Evolutionary conservation across 2,113 vertebrate species (phyloP), one percentile per base, ranked within the genome.

Genomic region (Ciconia stormi): DNA sequence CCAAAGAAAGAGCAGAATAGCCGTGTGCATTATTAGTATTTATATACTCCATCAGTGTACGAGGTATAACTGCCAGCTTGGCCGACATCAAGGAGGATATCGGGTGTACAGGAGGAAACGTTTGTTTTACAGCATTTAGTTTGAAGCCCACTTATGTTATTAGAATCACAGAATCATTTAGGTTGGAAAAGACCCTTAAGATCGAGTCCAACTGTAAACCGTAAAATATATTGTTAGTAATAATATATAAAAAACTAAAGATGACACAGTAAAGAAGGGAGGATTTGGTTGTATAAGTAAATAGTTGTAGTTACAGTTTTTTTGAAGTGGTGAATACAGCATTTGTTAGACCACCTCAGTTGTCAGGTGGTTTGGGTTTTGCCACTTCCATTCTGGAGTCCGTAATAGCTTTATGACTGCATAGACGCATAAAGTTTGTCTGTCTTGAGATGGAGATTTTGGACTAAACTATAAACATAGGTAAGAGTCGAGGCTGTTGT

Each of bases 371-470:
- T 46, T 76, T 78, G 30, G 36, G 14, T 82, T 56, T 84, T 82
- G 26, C 25, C 47, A 13, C 21, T 82, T 84, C 16, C 7, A 2
- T 38, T 70, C 47, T 5, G 26, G 67, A 65, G 67, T 40, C 36
- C 27, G 2, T 5, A 26, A 6, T 10, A 34, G 16, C 14, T 82
- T 12, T 40, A 18, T 42, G 58, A 40, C 29, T 72, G 13, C 32
- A 11, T 0, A 16, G 65, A 15, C 2, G 3, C 11, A 4, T 2
- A 6, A 55, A 63, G 10, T 20, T 55, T 73, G 61, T 38, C 53
- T 4, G 0, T 63, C 29, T 13, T 63, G 40, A 40, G 27, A 10
- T 0, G 53, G 62, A 69, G 36, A 9, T 79, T 73, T 56, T 55
- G 73, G 52, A 13, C 19, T 55, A 10, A 46, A 19, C 65, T 46